These are phyloP conservation scores for Mercenaria mercenaria DNA, from an alignment of 1,140 invertebrate species.

Conservation along the genomic window DNA sequence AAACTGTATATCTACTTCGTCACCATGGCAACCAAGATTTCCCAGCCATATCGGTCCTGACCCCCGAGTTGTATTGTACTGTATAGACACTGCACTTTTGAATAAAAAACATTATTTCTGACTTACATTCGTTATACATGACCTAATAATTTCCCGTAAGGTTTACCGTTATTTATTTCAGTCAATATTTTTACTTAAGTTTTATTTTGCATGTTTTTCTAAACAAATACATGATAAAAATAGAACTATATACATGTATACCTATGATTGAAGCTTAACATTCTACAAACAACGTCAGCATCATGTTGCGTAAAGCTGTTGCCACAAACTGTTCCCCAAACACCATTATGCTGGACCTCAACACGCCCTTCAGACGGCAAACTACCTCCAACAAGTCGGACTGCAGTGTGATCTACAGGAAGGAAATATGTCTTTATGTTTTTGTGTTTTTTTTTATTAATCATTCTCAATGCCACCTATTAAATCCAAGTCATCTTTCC, in stretches of 20 bases:
- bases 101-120: too few species aligned
- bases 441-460: too few species aligned
- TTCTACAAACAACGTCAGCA: slow-evolving; percentile 74
- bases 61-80: slow-evolving; percentile 25
- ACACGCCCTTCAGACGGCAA: slow-evolving; percentile 71
- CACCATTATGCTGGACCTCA: slow-evolving; percentile 69
- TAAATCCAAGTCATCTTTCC: too few species aligned
- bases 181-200: too few species aligned
- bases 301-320: slow-evolving; percentile 70
- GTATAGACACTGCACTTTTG: slow-evolving; percentile 32
- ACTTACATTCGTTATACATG: too few species aligned
- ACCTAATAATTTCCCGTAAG: too few species aligned
- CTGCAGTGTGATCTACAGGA: slow-evolving; percentile 32
- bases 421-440: too few species aligned
- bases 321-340: slow-evolving; percentile 76
- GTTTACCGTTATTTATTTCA: too few species aligned
- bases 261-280: slow-evolving; percentile 70
- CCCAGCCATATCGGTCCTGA: slow-evolving; percentile 59
- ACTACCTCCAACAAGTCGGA: slow-evolving; percentile 49
- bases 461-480: too few species aligned
- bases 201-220: too few species aligned
- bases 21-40: slow-evolving; percentile 46
- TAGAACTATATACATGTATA: not conserved
- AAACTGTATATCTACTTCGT: slow-evolving; percentile 44
- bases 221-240: too few species aligned